Evolutionary conservation across 2,888 invertebrate genomes (phyloP), one percentile per base, ranked within the genome.

Genomic region (Embidobia sp.): DNA sequence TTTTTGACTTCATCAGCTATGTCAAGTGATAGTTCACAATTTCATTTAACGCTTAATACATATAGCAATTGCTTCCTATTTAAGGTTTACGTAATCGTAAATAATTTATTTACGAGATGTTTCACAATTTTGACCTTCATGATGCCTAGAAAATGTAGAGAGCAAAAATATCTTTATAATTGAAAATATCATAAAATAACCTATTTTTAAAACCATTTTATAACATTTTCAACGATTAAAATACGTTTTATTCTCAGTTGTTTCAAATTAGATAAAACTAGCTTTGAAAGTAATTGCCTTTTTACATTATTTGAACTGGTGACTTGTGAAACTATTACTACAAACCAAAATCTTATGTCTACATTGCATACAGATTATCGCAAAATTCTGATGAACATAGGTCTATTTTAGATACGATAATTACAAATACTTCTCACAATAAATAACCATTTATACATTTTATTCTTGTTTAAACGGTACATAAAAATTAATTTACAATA

Each of bases 361-460:
- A n/a, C n/a, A n/a, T n/a, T n/a, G n/a, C n/a, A n/a, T n/a, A n/a
- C n/a, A n/a, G n/a, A n/a, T n/a, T n/a, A n/a, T n/a, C n/a, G n/a
- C n/a, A n/a, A n/a, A n/a, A n/a, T n/a, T n/a, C n/a, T n/a, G n/a
- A n/a, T n/a, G n/a, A n/a, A n/a, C n/a, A n/a, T n/a, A n/a, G n/a
- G n/a, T n/a, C n/a, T 33, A 33, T 5, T 29, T 37, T 48, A 37
- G 3, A 37, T 49, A 48, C 40, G 37, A 37, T 8, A 16, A 63
- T 37, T 63, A 63, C 27, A 27, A 27, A 48, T 63, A 63, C 13
- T n/a, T 37, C 13, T 49, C 37, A 63, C 29, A 63, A 48, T 61
- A 63, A 48, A 48, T 63, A 63, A 37, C n/a, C n/a, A n/a, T n/a
- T n/a, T 63, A 49, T 63, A 63, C 63, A 63, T 18, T 27, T 1